Evolutionary conservation across 2,797 vertebrate species (phyloP).

Genomic region (Micromesistius poutassou): DNA sequence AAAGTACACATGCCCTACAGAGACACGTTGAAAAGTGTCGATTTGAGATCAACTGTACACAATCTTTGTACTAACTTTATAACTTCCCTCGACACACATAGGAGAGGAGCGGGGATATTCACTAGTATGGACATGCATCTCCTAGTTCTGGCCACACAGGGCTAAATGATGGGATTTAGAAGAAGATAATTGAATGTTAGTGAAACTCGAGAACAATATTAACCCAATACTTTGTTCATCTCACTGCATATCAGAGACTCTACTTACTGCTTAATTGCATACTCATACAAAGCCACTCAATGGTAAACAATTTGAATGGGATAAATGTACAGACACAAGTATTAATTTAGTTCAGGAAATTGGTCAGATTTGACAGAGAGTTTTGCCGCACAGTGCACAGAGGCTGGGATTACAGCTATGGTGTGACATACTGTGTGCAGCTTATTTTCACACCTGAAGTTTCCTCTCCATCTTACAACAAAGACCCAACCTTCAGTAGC

Average conservation of each 20-base stretch:
- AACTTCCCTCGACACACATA: background rate
- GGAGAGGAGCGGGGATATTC: background rate
- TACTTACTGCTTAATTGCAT: background rate
- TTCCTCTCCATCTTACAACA: slow-evolving; percentile 13
- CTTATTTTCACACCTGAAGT: slow-evolving; percentile 20
- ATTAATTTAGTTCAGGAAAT: background rate
- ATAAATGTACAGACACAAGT: background rate
- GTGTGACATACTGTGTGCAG: slow-evolving; percentile 27
- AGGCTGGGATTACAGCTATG: slow-evolving; percentile 51
- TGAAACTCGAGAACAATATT: background rate
- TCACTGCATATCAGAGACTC: background rate
- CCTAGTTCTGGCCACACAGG: slow-evolving; percentile 7
- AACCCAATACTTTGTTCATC: background rate
- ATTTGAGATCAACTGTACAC: background rate
- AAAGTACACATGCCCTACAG: background rate
- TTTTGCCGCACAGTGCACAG: slow-evolving; percentile 29
- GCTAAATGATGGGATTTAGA: background rate
- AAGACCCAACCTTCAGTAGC: slow-evolving; percentile 12
- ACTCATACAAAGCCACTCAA: background rate
- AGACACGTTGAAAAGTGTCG: background rate
- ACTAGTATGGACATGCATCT: slow-evolving; percentile 55
- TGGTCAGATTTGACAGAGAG: background rate
- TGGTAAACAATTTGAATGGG: too few relatives aligned
- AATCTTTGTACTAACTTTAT: background rate
- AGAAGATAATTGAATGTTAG: slow-evolving; percentile 19